Conservation (phyloP, 37 sponge, comb jelly and placozoan genomes). For the Oopsacas minuta region DNA sequence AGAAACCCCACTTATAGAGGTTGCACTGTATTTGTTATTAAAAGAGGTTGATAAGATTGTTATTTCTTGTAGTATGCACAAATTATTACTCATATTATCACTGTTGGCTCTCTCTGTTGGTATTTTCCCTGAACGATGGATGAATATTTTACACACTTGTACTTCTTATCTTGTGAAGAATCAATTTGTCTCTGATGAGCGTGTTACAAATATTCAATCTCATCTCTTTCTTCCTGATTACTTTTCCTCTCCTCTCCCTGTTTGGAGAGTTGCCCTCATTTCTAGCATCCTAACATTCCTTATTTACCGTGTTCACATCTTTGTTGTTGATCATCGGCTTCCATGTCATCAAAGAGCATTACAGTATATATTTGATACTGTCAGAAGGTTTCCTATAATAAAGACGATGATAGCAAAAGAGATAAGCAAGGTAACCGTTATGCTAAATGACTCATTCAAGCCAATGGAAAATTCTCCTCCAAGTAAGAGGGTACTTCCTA, state of each 20-base stretch:
- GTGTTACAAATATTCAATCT: not conserved
- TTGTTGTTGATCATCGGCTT: not conserved
- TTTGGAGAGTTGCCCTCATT: not conserved
- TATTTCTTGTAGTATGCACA: not conserved
- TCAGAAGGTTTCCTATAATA: not conserved
- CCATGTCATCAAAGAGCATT: not conserved
- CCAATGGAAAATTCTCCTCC: not conserved
- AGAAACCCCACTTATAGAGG: too few species aligned
- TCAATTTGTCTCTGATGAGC: not conserved
- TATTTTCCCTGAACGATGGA: not conserved
- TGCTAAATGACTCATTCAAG: not conserved
- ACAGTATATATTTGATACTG: not conserved
- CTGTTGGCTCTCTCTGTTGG: not conserved
- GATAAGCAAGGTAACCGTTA: not conserved
- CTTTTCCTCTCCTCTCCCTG: not conserved
- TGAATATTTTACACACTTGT: not conserved
- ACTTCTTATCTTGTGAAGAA: not conserved
- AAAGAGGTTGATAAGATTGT: not conserved
- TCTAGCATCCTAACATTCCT: not conserved
- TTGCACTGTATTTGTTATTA: too few species aligned
- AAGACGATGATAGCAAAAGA: not conserved
- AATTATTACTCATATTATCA: not conserved
- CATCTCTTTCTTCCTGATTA: not conserved
- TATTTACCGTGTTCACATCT: not conserved
- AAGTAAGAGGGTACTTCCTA: constrained; percentile 38